These are phyloP conservation scores for Rhadina sibilatrix DNA, from an alignment of 2,113 vertebrate species.

Conservation along the genomic window DNA sequence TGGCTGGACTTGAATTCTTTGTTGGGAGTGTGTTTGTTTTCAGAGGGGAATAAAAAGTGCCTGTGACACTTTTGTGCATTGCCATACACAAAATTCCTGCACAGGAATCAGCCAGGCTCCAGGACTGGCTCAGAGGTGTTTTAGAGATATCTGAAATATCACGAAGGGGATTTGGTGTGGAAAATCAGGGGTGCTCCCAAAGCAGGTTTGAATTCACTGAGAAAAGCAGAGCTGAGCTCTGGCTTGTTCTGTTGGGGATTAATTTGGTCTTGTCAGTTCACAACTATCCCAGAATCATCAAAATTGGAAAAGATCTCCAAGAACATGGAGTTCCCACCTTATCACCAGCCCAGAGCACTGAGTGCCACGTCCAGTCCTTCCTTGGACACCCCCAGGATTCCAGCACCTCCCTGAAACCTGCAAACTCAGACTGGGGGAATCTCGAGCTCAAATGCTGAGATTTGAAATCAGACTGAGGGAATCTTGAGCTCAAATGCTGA, in stretches of 20 bases:
- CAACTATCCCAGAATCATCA: neutral
- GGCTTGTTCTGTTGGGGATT: neutral
- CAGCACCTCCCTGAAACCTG: neutral
- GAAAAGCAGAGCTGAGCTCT: neutral
- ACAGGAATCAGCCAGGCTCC: neutral
- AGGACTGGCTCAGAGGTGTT: neutral
- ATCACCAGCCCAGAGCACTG: neutral
- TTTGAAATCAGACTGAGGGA: rapidly evolving
- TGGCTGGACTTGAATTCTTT: neutral
- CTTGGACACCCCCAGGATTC: neutral
- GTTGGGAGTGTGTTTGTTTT: neutral
- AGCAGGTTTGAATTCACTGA: neutral
- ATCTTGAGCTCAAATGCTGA: neutral
- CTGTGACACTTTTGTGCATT: neutral
- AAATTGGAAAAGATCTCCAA: neutral
- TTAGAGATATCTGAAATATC: neutral
- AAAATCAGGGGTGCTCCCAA: neutral
- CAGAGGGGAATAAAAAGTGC: neutral
- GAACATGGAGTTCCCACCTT: neutral
- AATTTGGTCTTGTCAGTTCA: neutral
- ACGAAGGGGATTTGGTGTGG: neutral
- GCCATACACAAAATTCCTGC: neutral
- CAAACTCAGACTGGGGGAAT: neutral
- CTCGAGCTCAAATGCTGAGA: neutral
- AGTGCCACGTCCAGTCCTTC: neutral